Conservation (phyloP, 2,113 vertebrate species). For the Aramus guarauna region DNA sequence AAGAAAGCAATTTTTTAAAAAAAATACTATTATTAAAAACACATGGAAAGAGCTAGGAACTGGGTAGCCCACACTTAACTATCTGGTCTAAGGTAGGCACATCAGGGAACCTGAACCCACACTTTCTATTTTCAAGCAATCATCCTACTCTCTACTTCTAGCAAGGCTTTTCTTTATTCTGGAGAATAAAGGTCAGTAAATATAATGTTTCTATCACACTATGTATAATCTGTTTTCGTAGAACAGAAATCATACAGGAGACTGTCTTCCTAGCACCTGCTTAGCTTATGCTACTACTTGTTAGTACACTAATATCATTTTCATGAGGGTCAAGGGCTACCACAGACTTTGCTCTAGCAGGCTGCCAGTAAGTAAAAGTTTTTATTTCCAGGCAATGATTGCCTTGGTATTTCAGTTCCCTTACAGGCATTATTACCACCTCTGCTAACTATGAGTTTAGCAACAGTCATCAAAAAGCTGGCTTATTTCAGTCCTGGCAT, state of each 20-base stretch:
- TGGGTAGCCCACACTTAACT: neutral
- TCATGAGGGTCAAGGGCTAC: neutral
- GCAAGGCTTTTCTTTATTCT: neutral
- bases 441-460: neutral
- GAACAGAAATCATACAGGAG: neutral
- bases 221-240: rapidly evolving
- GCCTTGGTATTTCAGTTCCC: neutral
- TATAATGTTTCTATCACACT: neutral
- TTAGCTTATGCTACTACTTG: neutral
- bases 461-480: neutral
- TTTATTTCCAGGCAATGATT: neutral
- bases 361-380: neutral
- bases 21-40: neutral
- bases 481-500: neutral
- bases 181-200: neutral
- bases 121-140: neutral
- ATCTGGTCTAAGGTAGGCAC: neutral
- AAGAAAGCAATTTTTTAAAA: neutral
- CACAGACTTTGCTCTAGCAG: neutral
- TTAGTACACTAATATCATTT: neutral
- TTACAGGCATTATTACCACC: neutral
- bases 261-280: neutral
- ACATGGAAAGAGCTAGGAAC: neutral
- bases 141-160: neutral
- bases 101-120: neutral